These are phyloP conservation scores for Triplophysa siluroides DNA, from an alignment of 2,113 vertebrate species.

Conservation along the genomic window DNA sequence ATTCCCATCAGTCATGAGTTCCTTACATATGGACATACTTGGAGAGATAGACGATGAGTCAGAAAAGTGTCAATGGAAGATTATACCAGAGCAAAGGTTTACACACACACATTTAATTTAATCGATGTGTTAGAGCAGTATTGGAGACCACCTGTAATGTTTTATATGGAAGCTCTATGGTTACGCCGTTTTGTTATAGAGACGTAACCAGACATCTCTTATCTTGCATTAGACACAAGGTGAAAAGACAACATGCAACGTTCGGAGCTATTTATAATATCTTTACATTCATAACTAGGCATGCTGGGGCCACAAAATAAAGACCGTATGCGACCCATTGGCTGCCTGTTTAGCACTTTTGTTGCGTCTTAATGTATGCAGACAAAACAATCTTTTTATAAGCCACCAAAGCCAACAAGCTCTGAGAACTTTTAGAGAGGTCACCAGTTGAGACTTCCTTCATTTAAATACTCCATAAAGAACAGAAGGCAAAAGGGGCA, in stretches of 20 bases:
- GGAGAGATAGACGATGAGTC: slow-evolving; percentile 38
- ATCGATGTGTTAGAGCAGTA: too few relatives aligned
- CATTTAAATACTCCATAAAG: slow-evolving; percentile 34
- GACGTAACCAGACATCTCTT: too few relatives aligned
- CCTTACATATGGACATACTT: slow-evolving; percentile 35
- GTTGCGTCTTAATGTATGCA: not conserved
- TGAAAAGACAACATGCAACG: too few relatives aligned
- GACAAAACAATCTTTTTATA: not conserved
- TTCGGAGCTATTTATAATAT: too few relatives aligned
- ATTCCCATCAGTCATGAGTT: slow-evolving; percentile 34
- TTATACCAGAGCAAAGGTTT: slow-evolving; percentile 1
- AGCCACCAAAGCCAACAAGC: not conserved
- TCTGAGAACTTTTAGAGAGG: not conserved
- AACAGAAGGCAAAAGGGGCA: not conserved
- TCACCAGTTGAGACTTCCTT: slow-evolving; percentile 36
- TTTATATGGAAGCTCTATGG: too few relatives aligned
- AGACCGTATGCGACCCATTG: too few relatives aligned
- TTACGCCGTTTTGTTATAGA: too few relatives aligned
- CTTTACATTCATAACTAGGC: too few relatives aligned
- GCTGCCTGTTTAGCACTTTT: not conserved
- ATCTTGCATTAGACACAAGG: too few relatives aligned
- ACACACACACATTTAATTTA: too few relatives aligned
- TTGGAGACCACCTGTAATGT: not conserved
- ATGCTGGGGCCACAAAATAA: too few relatives aligned
- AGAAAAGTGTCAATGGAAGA: not conserved